phyloP scores from a whole-genome alignment of 2,113 vertebrate species.

The Strix aluco region DNA sequence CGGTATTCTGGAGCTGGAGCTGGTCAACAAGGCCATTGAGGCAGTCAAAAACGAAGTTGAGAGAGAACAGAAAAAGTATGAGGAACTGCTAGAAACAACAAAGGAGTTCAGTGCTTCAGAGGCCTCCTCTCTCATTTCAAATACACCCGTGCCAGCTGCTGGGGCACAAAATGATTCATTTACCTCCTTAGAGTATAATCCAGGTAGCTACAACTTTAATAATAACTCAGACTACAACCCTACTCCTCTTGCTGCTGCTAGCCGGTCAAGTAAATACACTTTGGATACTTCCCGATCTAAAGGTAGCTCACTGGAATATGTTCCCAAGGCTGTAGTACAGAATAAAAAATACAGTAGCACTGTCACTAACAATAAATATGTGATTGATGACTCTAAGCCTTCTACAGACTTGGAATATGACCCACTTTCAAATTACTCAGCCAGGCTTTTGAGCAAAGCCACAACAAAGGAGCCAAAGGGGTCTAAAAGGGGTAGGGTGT shows the following conservation, averaged over 20 bases:
- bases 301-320: conserved; percentile 84
- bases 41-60: conserved; percentile 91
- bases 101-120: conserved; percentile 70
- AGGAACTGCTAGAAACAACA: conserved; percentile 78
- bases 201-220: conserved; percentile 78
- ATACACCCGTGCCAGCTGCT: not conserved
- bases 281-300: conserved; percentile 75
- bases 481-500: conserved; percentile 44
- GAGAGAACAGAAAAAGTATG: conserved; percentile 89
- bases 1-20: conserved; percentile 84
- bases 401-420: conserved; percentile 95
- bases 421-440: conserved; percentile 91
- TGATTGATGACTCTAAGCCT: conserved; percentile 88
- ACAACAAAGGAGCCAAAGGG: conserved; percentile 51
- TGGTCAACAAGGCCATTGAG: conserved; percentile 94
- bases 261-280: conserved; percentile 86
- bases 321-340: conserved; percentile 82
- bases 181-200: conserved; percentile 77
- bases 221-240: conserved; percentile 84
- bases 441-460: conserved; percentile 80
- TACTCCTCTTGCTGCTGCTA: conserved; percentile 72
- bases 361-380: conserved; percentile 85
- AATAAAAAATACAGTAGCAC: conserved; percentile 67
- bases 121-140: conserved; percentile 45
- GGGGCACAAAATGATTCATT: conserved; percentile 49